Base-by-base conservation (phyloP, 2,888 invertebrate genomes). In the Octonoba sinensis region DNA sequence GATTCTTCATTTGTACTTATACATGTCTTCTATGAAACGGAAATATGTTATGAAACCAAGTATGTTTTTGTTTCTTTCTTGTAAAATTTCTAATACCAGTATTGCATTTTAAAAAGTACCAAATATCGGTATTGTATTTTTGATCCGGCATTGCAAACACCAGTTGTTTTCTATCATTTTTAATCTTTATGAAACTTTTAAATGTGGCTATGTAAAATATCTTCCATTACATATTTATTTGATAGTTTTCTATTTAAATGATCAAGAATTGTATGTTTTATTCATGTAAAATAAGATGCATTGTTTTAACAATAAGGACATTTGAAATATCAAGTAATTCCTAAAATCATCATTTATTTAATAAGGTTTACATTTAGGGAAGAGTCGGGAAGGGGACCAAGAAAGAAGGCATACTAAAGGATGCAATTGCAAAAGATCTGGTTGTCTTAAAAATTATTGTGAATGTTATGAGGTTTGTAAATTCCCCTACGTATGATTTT, bases 361-460 rank as follows among this genome's bases (percentile, higher is more conserved):
- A 22, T n/a, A 22, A 36, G 18, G 22, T 18, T 69, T 54, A 15
- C 57, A 73, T 60, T 22, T 66, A 86, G 87, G 86, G 51, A 77
- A 89, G 86, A 87, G 88, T 27, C 87, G 87, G 85, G 92, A 93
- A 87, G 92, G 92, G 69, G 94, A 93, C 3, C 93, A 93, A 57
- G 93, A 96, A 86, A 91, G 99, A 83, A 91, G 96, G 86, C 99
- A 99, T 87, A 97, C 96, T 85, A 99, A 99, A 89, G 99, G 99
- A 0, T 99, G 99, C 88, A 98, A 99, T 88, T 99, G 99, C 89
- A 98, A 99, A 89, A 91, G 98, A 78, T 98, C 98, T 54, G 97
- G 97, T 1, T 99, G 99, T 89, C 90, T 99, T 85, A 99, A 99
- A 89, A 99, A 99, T 89, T 99, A 99, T 89, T 99, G 99, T 89